phyloP scores from a whole-genome alignment of 2,888 invertebrate genomes.

The Arctia plantaginis region DNA sequence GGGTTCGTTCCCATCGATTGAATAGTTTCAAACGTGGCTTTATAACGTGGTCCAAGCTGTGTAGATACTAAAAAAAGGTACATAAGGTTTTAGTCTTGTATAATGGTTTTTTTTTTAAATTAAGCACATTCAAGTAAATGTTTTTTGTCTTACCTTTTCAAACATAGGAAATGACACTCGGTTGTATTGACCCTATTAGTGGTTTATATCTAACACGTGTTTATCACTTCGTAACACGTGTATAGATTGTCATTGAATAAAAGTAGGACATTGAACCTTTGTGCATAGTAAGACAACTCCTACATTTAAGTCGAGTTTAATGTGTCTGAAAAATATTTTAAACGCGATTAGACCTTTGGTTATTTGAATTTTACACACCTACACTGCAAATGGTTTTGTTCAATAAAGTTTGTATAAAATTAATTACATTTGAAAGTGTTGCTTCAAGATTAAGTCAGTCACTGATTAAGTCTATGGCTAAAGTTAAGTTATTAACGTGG shows the following conservation, averaged over 20 bases:
- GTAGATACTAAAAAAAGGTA: background rate
- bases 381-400: background rate
- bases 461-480: too few relatives aligned
- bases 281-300: background rate
- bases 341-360: background rate
- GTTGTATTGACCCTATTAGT: background rate
- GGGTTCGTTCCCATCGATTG: too few relatives aligned
- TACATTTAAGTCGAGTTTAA: background rate
- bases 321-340: background rate
- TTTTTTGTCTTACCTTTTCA: background rate
- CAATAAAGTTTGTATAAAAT: background rate
- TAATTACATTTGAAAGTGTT: background rate
- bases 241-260: slow-evolving; percentile 4
- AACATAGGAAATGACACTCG: background rate
- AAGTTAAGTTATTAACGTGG: too few relatives aligned
- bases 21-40: too few relatives aligned
- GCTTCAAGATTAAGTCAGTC: background rate
- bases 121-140: too few relatives aligned
- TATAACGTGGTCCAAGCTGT: background rate
- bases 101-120: background rate
- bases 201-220: slow-evolving; percentile 3
- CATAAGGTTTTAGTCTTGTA: background rate
- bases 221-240: slow-evolving; percentile 10
- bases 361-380: background rate
- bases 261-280: slow-evolving; percentile 11